Base-by-base conservation (phyloP, 2,888 invertebrate species). In the Linyphia triangularis region DNA sequence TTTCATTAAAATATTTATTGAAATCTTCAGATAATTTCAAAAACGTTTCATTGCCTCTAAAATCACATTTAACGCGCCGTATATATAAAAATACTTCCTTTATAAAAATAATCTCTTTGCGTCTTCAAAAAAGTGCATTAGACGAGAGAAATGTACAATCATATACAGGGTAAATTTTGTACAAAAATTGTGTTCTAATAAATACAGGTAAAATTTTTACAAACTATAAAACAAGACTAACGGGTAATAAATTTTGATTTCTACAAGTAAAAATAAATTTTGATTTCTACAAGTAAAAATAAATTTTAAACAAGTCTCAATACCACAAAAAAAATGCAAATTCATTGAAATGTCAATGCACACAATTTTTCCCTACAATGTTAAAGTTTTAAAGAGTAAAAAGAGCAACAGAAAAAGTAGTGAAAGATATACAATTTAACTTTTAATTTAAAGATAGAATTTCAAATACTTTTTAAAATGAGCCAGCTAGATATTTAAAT, bases 11-110 rank as follows among this genome's bases (percentile, higher is more conserved):
- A 79, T 79, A 79, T 79, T 79, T 79, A 79, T 79, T 79, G 67
- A 51, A 67, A 51, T 51, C 63, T 51, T 67, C 51, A 22, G 65
- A 67, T 67, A 84, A 22, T 9, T 73, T 67, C 24, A 85, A 85
- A 84, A 85, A 77, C 40, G 13, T 73, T 51, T 22, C 63, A 65
- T 79, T 59, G 19, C 65, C 59, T 86, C 79, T 78, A 86, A 85
- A 86, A 86, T 86, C 85, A 78, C 85, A 86, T 51, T 70, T 72
- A 13, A 79, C 72, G 79, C 61, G 63, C 24, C 33, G 79, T 79
- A 86, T 79, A 73, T 78, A 85, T 78, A 86, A 85, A 78, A 70
- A 70, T 86, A 65, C 51, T 69, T n/a, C n/a, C n/a, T 72, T 79
- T 73, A 65, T 69, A 86, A 79, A 86, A 85, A 86, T 73, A 86